These are phyloP conservation scores for Lypha dubia DNA, from an alignment of 2,888 invertebrate genomes.

Conservation along the genomic window DNA sequence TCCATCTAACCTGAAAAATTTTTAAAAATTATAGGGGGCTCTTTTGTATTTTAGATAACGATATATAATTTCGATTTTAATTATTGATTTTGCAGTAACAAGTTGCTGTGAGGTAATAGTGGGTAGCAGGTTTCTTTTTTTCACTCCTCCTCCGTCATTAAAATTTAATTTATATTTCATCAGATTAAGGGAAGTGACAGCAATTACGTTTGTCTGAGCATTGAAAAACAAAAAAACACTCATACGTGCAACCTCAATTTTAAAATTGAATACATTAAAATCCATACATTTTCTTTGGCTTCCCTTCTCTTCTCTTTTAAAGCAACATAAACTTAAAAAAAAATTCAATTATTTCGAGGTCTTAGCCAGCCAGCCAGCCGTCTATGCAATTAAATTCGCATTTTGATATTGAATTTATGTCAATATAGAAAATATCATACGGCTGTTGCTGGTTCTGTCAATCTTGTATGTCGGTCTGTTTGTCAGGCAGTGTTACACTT, in stretches of 20 bases:
- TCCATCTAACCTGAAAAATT: too few species aligned
- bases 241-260: too few species aligned
- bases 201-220: constrained; percentile 31
- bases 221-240: constrained; percentile 7
- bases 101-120: not conserved
- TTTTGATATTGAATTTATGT: constrained; percentile 60
- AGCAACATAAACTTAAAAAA: not conserved
- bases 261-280: not conserved
- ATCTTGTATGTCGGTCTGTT: not conserved
- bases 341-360: constrained; percentile 45
- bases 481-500: not conserved
- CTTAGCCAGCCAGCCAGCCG: too few species aligned
- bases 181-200: constrained; percentile 25
- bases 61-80: constrained; percentile 42
- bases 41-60: too few species aligned
- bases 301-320: constrained; percentile 41
- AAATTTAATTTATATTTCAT: constrained; percentile 22
- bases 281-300: not conserved
- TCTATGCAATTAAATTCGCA: constrained; percentile 34
- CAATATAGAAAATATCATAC: constrained; percentile 33
- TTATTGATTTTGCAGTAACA: constrained; percentile 31
- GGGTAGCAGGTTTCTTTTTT: constrained; percentile 5
- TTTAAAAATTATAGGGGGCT: too few species aligned
- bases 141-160: constrained; percentile 6
- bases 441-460: constrained; percentile 4